A percentile compares a stretch with the other conserved stretches of the same genome.
Evolutionary conservation across 1,140 invertebrate species (phyloP).

Genomic region (Geopemphigus sp.): DNA sequence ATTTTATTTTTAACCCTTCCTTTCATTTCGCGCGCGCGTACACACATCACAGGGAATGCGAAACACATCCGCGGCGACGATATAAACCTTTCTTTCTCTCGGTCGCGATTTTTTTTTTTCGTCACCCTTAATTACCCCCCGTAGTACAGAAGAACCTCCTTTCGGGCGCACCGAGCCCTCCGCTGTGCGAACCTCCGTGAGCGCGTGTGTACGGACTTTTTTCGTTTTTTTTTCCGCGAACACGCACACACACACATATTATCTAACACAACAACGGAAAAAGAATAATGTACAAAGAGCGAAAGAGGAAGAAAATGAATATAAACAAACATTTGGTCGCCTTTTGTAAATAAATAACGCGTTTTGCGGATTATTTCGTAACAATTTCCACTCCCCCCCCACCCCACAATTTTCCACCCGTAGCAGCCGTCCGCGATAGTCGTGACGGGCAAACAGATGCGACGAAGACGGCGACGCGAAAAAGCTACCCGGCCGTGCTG

Average conservation of each 20-base stretch:
- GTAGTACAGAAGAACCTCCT: conserved; percentile 4
- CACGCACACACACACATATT: too few relatives aligned
- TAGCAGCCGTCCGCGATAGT: too few relatives aligned
- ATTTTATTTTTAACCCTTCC: conserved; percentile 40
- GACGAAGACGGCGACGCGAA: too few relatives aligned
- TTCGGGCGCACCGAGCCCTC: background rate
- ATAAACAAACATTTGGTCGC: conserved; percentile 27
- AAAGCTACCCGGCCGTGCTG: too few relatives aligned
- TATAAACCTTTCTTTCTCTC: conserved; percentile 38
- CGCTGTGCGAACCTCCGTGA: too few relatives aligned
- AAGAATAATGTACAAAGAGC: too few relatives aligned
- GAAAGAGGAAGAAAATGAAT: conserved; percentile 5
- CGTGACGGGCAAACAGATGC: too few relatives aligned
- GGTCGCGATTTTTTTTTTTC: background rate
- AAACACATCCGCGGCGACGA: conserved; percentile 10
- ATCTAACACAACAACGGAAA: background rate
- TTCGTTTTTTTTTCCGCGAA: background rate
- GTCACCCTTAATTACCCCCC: conserved; percentile 48
- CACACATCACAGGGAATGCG: conserved; percentile 28
- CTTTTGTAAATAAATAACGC: background rate
- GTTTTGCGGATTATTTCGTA: background rate
- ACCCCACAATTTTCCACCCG: too few relatives aligned
- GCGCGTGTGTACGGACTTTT: background rate
- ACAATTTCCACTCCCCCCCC: background rate
- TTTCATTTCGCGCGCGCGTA: conserved; percentile 15